phyloP scores from a whole-genome alignment of 2,113 vertebrate species.

The Pipa parva region DNA sequence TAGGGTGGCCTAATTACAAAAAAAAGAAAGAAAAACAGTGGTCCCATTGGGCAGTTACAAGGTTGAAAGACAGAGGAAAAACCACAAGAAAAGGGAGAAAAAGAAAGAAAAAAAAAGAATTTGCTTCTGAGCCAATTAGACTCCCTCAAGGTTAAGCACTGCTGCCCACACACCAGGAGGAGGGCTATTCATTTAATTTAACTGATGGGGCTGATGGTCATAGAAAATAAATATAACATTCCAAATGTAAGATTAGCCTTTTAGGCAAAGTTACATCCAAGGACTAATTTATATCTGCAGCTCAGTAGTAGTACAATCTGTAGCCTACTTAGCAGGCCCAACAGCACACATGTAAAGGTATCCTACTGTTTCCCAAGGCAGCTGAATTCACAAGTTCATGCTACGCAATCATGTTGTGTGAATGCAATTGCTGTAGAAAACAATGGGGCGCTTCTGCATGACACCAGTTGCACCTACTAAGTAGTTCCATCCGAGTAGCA shows the following conservation, averaged over 20 bases:
- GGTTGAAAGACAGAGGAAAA: slow-evolving; percentile 19
- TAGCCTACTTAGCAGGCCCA: no score
- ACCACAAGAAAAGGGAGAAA: slow-evolving; percentile 27
- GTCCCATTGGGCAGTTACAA: slow-evolving; percentile 32
- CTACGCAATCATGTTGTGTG: no score
- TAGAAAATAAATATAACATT: not conserved
- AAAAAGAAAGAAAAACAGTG: slow-evolving; percentile 2
- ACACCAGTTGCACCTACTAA: no score
- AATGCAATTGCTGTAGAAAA: no score
- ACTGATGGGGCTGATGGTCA: not conserved
- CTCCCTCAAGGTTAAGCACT: slow-evolving; percentile 30
- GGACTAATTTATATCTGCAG: no score
- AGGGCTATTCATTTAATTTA: slow-evolving; percentile 5
- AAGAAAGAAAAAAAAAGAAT: not conserved
- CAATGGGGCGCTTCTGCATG: no score
- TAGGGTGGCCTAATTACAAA: slow-evolving; percentile 27
- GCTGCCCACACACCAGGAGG: slow-evolving; percentile 35
- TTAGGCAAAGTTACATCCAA: not conserved
- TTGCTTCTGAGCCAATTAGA: slow-evolving; percentile 37
- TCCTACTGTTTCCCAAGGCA: no score
- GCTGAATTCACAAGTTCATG: no score
- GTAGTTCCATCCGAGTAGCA: no score
- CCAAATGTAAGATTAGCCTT: no score
- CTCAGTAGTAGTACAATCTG: no score
- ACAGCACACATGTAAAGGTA: no score